Evolutionary conservation across 2,888 invertebrate genomes (phyloP), one percentile per base, ranked within the genome.

Genomic region (Gisinianus flammeolus): DNA sequence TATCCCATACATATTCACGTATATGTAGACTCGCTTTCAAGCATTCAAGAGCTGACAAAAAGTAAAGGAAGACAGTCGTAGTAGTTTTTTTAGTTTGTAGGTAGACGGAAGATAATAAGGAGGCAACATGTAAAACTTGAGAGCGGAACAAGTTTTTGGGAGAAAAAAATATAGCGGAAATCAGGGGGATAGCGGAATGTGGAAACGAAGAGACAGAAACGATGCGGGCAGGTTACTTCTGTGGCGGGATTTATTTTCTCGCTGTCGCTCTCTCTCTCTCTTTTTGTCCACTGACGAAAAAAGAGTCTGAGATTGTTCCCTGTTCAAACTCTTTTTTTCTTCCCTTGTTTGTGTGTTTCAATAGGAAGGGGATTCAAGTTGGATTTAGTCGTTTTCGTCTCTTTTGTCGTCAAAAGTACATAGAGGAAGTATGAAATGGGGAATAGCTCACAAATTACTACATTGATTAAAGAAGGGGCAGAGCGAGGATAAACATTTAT

Each of bases 171-270:
- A 67, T 8, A 33, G 33, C 4, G 33, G 33, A 67, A 5, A 67
- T 5, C 28, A 26, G 28, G n/a, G 5, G 67, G 67, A 33, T 16
- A 30, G 8, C 5, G 44, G 19, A 44, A 44, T 44, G 19, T 12
- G 35, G 35, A 35, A 35, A 6, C 2, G 44, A 19, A 44, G 2
- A 67, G 35, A 33, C 19, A 33, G n/a, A 30, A 31, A 67, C 22
- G 67, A 67, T 67, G 67, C 67, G 67, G 67, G 33, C 26, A 67
- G n/a, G 67, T 67, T 33, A 19, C 67, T 67, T 8, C 30, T 67
- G 67, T 35, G 67, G 33, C 66, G 30, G 66, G 66, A 66, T 66
- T 66, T 66, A 30, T 66, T 58, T 24, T 58, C 22, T 44, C 44
- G n/a, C n/a, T 44, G 44, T 10, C 16, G 16, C 44, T 10, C 44